These are phyloP conservation scores for Pocillopora grandis DNA, from an alignment of 92 coral and sea anemone genomes.

Conservation along the genomic window DNA sequence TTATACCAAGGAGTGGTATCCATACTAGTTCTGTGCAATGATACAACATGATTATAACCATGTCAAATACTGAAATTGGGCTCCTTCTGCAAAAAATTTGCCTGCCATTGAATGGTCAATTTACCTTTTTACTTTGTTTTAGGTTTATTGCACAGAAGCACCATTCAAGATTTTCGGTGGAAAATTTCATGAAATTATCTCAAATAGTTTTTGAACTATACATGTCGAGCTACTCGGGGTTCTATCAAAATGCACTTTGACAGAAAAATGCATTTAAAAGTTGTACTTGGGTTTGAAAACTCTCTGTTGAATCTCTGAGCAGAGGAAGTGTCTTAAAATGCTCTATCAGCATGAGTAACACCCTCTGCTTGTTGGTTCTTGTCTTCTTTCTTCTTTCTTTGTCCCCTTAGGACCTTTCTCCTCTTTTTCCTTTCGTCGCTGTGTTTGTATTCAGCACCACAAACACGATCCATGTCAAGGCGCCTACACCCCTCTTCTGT, in stretches of 20 bases:
- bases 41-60: too few species aligned
- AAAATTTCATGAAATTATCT: constrained; percentile 11
- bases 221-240: background rate
- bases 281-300: background rate
- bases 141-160: background rate
- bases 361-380: constrained; percentile 57
- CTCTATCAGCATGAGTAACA: constrained; percentile 50
- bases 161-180: background rate
- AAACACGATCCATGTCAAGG: constrained; percentile 44
- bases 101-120: background rate
- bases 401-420: constrained; percentile 65
- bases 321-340: constrained; percentile 23
- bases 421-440: constrained; percentile 40
- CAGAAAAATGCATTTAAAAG: background rate
- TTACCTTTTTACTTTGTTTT: background rate
- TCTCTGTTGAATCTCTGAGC: constrained; percentile 9
- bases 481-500: constrained; percentile 37
- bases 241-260: constrained; percentile 4
- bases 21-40: too few species aligned
- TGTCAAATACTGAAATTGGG: too few species aligned
- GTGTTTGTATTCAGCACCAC: constrained; percentile 51
- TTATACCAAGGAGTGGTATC: too few species aligned
- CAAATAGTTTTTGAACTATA: background rate
- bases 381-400: constrained; percentile 49
- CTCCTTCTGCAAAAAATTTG: too few species aligned